These are phyloP conservation scores for Typhlichthys subterraneus DNA, from an alignment of 2,797 vertebrate genomes.

Conservation along the genomic window DNA sequence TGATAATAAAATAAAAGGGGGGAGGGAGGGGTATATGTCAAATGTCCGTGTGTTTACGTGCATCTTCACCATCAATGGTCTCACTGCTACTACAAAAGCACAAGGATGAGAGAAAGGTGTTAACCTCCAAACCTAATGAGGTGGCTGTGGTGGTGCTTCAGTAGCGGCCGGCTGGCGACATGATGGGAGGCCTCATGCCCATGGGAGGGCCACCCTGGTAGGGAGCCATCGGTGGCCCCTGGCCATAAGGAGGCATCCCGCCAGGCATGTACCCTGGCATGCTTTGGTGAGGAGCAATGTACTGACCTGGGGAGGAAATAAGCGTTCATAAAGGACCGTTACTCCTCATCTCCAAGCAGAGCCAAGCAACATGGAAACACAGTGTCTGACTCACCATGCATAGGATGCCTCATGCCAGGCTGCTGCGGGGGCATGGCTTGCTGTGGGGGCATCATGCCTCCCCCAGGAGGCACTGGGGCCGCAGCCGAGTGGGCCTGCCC, in stretches of 20 bases:
- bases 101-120: conserved; percentile 98
- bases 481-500: conserved; percentile 87
- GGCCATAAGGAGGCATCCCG: conserved; percentile 94
- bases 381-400: conserved; percentile 83
- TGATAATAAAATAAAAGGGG: too few relatives aligned
- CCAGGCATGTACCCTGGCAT: conserved; percentile 95
- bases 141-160: conserved; percentile 87
- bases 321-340: not conserved
- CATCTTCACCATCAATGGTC: conserved; percentile 87
- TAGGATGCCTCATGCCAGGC: conserved; percentile 94
- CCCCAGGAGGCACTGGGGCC: conserved; percentile 86
- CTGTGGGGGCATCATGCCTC: conserved; percentile 92
- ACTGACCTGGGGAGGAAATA: conserved; percentile 84
- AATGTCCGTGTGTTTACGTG: conserved; percentile 88
- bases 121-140: conserved; percentile 99
- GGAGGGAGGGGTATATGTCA: conserved; percentile 67
- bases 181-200: conserved; percentile 98
- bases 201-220: conserved; percentile 96
- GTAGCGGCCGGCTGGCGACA: conserved; percentile 98
- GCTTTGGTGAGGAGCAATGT: conserved; percentile 93
- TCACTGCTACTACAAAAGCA: conserved; percentile 75
- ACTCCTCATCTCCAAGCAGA: too few relatives aligned
- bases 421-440: conserved; percentile 93
- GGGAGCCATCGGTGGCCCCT: conserved; percentile 93
- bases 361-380: not conserved